Conservation (phyloP, 2,888 invertebrate genomes). For the Melieria picta region DNA sequence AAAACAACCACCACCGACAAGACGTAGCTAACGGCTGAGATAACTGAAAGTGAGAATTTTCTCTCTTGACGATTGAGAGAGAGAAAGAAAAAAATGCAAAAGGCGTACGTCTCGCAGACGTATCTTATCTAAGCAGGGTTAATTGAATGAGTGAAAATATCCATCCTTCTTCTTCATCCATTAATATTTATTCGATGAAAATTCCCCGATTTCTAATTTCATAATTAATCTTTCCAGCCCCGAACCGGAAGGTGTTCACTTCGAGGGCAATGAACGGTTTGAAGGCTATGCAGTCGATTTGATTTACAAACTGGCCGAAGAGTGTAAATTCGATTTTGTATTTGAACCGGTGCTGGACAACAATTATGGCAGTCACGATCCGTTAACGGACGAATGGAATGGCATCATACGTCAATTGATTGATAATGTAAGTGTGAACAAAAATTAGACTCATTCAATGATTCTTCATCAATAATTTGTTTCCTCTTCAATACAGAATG, state of each 20-base stretch:
- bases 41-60: no score
- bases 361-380: slow-evolving; percentile 76
- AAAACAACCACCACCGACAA: no score
- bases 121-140: no score
- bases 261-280: slow-evolving; percentile 79
- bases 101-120: no score
- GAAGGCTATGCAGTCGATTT: slow-evolving; percentile 93
- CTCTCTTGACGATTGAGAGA: no score
- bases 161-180: no score
- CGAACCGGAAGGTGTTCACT: slow-evolving; percentile 57
- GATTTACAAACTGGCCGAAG: slow-evolving; percentile 80
- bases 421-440: slow-evolving; percentile 72
- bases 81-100: no score
- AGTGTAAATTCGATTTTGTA: slow-evolving; percentile 74
- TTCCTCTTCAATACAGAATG: slow-evolving; percentile 74
- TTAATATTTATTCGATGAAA: no score
- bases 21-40: no score
- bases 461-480: not conserved
- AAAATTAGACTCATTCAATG: not conserved
- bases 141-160: no score
- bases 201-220: not conserved
- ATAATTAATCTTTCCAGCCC: not conserved
- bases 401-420: slow-evolving; percentile 80
- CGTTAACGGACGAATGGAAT: slow-evolving; percentile 80
- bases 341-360: slow-evolving; percentile 79